Base-by-base conservation (phyloP, 2,797 vertebrate species). In the Megaceryle alcyon region DNA sequence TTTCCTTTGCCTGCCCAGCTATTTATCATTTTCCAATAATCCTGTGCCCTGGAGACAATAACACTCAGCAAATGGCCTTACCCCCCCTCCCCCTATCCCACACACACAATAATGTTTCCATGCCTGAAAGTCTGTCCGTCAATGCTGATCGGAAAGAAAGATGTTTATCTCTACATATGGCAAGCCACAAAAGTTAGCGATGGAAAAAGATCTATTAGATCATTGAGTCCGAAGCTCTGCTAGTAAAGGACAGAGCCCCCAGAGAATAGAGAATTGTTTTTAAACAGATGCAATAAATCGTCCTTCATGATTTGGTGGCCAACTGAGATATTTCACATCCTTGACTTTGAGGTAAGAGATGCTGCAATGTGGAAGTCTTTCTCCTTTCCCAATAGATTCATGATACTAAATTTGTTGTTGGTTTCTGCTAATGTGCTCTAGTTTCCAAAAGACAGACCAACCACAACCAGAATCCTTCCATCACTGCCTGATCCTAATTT, bases 1-100 rank as follows among this genome's bases (percentile, higher is more conserved):
- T 95, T 94, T 96, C 94, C 77, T 60, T 93, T 85, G 91, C 84
- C 95, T 86, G 77, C 76, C 93, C 93, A 90, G 82, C 88, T 92
- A 97, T 97, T 95, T 97, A 97, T 98, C 98, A 98, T 98, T 98
- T 98, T 98, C 98, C 98, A 98, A 98, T 99, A 99, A 99, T 98
- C 97, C 97, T 95, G 44, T 92, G 95, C 98, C 98, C 98, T 92
- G 96, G 92, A 98, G 98, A 98, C 98, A 99, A 92, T 98, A 97
- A 94, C 90, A 97, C 82, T 94, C 91, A 96, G 97, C 92, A 92
- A 90, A 95, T 86, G 92, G 96, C 88, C 95, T 86, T 37, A 48
- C 49, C 48, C 87, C 68, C 87, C 89, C 95, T 33, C 85, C 85
- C 91, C 83, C 94, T 65, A 3, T 39, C 87, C 76, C 76, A 35